A percentile compares a stretch with the other conserved stretches of the same genome.
Conservation (phyloP, 2,797 vertebrate genomes). For the Heliangelus exortis region DNA sequence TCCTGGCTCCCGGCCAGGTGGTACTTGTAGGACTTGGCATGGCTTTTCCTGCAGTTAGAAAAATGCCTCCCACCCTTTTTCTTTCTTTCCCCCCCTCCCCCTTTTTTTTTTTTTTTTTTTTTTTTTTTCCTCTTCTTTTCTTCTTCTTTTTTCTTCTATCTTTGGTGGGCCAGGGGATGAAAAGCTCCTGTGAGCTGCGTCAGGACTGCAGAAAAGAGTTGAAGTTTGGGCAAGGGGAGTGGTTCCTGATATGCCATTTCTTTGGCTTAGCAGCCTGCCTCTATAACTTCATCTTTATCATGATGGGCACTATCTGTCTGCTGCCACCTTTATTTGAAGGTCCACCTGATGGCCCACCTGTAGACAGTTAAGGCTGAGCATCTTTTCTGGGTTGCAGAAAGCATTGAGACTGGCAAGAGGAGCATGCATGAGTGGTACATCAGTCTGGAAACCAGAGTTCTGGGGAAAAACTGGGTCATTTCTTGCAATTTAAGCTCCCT, state of each 20-base stretch:
- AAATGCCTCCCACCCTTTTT: slow-evolving; percentile 62
- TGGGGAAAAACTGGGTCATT: fast-evolving
- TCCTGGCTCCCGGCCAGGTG: slow-evolving; percentile 85
- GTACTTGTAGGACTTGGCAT: slow-evolving; percentile 88
- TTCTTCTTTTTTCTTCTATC: slow-evolving; percentile 28
- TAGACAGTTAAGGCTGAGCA: fast-evolving
- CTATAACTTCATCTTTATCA: slow-evolving; percentile 20
- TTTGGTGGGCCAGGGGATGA: too few relatives aligned
- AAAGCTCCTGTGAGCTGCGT: not conserved
- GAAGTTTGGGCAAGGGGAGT: slow-evolving; percentile 73
- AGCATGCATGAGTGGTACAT: not conserved
- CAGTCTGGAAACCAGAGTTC: not conserved
- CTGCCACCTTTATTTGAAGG: not conserved
- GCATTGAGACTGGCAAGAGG: not conserved
- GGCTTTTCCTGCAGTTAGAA: slow-evolving; percentile 89
- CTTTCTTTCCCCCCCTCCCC: not conserved
- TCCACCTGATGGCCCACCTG: not conserved
- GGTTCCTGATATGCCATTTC: slow-evolving; percentile 70
- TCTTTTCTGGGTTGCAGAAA: not conserved
- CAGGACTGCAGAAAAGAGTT: slow-evolving; percentile 85
- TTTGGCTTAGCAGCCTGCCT: slow-evolving; percentile 6
- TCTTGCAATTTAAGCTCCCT: not conserved
- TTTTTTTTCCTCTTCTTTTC: not conserved
- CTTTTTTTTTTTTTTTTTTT: slow-evolving; percentile 52
- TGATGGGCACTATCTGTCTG: not conserved